Conservation (phyloP, 2,797 vertebrate species). For the Callimico goeldii region DNA sequence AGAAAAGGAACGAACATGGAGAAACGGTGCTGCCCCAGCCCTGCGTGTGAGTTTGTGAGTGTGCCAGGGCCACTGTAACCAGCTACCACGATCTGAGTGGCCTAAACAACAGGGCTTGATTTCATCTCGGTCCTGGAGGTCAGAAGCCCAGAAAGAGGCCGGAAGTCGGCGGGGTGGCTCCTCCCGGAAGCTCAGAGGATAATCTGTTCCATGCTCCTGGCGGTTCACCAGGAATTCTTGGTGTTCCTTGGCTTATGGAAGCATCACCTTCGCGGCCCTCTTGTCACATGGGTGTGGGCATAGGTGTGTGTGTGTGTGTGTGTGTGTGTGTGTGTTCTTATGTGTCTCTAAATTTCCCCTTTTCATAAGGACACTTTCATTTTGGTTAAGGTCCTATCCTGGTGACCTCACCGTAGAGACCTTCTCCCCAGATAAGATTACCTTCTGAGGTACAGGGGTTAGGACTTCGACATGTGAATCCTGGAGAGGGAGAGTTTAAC, state of each 20-base stretch:
- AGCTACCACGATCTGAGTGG: not conserved
- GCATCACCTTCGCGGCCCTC: rapidly evolving
- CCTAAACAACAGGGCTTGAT: not conserved
- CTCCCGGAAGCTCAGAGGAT: not conserved
- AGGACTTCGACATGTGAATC: not conserved
- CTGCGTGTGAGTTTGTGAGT: rapidly evolving
- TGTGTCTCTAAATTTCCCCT: not conserved
- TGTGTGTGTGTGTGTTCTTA: not conserved
- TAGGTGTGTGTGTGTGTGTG: not conserved
- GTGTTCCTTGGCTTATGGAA: not conserved
- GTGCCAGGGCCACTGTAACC: not conserved
- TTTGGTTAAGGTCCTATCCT: not conserved
- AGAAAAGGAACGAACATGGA: too few species aligned
- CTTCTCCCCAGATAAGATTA: not conserved
- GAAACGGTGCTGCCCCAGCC: rapidly evolving
- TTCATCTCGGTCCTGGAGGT: not conserved
- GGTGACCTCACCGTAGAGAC: not conserved
- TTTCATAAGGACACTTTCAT: not conserved
- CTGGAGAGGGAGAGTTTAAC: not conserved
- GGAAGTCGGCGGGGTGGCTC: rapidly evolving
- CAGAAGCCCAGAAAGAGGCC: not conserved
- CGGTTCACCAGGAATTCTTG: not conserved
- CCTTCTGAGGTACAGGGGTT: not conserved
- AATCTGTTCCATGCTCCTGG: rapidly evolving
- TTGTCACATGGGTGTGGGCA: too few species aligned